A percentile compares a stretch with the other conserved stretches of the same genome.
Conservation (phyloP, 2,888 invertebrate species). For the Melikaiella ostensackeni region DNA sequence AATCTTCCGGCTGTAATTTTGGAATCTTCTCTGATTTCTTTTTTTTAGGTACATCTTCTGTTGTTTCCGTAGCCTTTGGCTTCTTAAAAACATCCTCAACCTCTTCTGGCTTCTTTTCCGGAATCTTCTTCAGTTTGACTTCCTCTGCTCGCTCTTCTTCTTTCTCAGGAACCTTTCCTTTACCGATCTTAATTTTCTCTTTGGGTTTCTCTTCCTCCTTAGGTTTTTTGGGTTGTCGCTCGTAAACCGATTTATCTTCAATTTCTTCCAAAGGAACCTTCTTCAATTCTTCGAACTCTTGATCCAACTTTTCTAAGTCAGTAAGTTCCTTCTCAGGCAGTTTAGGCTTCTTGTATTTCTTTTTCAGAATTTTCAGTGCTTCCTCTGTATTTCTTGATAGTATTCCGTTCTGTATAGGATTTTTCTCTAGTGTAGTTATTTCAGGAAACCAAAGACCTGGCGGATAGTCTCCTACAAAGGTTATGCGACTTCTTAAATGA, state of each 20-base stretch:
- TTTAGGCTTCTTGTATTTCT: slow-evolving; percentile 80
- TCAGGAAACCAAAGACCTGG: slow-evolving; percentile 79
- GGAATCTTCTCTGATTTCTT: slow-evolving; percentile 64
- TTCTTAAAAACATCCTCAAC: slow-evolving; percentile 67
- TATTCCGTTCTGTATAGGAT: slow-evolving; percentile 82
- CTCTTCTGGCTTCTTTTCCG: slow-evolving; percentile 68
- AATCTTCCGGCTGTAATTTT: slow-evolving; percentile 66
- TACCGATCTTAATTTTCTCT: slow-evolving; percentile 69
- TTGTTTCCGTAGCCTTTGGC: slow-evolving; percentile 61
- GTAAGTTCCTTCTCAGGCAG: slow-evolving; percentile 80
- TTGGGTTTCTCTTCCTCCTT: slow-evolving; percentile 66
- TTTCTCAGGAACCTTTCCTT: slow-evolving; percentile 69
- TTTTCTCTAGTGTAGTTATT: slow-evolving; percentile 78
- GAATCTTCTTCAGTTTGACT: slow-evolving; percentile 73
- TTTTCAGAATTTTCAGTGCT: slow-evolving; percentile 82
- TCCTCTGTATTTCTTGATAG: slow-evolving; percentile 86
- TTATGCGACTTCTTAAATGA: slow-evolving; percentile 85
- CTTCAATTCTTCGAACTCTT: slow-evolving; percentile 77
- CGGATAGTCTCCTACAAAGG: slow-evolving; percentile 81
- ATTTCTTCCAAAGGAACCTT: slow-evolving; percentile 73
- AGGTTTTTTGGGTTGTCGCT: slow-evolving; percentile 70
- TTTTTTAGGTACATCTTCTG: slow-evolving; percentile 62
- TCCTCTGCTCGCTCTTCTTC: slow-evolving; percentile 67
- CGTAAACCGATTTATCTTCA: slow-evolving; percentile 72
- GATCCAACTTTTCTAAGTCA: slow-evolving; percentile 81